phyloP scores from a whole-genome alignment of 1,140 invertebrate species.

The Caenorhabditis brenneri region DNA sequence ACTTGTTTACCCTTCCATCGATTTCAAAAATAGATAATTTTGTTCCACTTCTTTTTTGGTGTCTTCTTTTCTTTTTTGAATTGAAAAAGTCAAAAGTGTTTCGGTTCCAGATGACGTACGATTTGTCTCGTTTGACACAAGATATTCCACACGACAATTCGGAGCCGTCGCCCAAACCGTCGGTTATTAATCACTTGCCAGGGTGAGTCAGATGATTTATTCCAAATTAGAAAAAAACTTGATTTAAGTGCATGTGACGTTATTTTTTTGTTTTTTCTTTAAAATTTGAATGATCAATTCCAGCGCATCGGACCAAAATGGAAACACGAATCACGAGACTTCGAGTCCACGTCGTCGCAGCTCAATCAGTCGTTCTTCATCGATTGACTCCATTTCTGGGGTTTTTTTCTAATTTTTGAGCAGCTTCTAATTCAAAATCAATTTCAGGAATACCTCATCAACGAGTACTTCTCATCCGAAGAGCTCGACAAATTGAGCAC shows the following conservation, averaged over 20 bases:
- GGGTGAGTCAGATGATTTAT: neutral
- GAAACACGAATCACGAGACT: slow-evolving; percentile 7
- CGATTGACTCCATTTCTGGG: slow-evolving; percentile 45
- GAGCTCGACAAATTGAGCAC: slow-evolving; percentile 48
- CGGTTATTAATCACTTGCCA: neutral
- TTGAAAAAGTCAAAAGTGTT: too few relatives aligned
- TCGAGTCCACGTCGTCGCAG: neutral
- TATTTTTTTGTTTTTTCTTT: neutral
- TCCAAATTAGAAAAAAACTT: too few relatives aligned
- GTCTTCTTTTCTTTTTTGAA: too few relatives aligned
- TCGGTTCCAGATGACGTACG: slow-evolving; percentile 36
- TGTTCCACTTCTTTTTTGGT: too few relatives aligned
- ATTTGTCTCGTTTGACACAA: slow-evolving; percentile 27
- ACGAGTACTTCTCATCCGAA: slow-evolving; percentile 24
- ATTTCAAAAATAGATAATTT: neutral
- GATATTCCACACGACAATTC: slow-evolving; percentile 24
- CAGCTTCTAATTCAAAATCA: neutral
- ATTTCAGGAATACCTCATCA: neutral
- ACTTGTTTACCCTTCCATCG: neutral
- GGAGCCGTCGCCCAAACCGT: slow-evolving; percentile 19
- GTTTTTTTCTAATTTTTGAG: neutral
- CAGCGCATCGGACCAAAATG: slow-evolving; percentile 26
- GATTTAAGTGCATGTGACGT: neutral
- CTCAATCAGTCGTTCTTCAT: slow-evolving; percentile 24
- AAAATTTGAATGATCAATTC: neutral